These are phyloP conservation scores for Cepphus grylle DNA, from an alignment of 2,113 vertebrate species.

Conservation along the genomic window DNA sequence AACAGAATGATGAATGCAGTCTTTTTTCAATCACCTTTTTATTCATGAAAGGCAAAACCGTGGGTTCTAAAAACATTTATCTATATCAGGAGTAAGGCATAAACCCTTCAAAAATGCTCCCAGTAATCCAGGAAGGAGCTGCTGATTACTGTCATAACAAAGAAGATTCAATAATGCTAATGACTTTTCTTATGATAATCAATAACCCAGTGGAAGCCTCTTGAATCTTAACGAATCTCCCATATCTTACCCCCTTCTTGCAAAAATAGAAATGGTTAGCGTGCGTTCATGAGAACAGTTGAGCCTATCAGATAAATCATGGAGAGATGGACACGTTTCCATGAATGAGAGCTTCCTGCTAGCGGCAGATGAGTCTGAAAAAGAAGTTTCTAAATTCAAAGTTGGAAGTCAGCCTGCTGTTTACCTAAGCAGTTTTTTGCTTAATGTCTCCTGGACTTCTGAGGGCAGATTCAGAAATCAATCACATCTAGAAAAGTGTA, in stretches of 20 bases:
- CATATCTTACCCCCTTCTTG: not conserved
- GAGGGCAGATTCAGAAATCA: not conserved
- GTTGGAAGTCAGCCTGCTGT: not conserved
- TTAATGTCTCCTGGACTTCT: not conserved
- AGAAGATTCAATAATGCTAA: constrained; percentile 70
- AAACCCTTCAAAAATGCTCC: constrained; percentile 77
- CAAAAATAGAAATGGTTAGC: not conserved
- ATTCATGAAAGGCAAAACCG: constrained; percentile 78
- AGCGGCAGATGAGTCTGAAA: not conserved
- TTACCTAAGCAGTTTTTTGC: not conserved
- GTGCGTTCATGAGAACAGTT: not conserved
- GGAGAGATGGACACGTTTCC: not conserved
- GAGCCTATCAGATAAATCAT: not conserved
- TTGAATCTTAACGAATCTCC: constrained; percentile 56
- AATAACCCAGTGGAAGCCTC: constrained; percentile 51
- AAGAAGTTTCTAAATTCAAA: not conserved
- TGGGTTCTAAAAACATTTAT: constrained; percentile 77
- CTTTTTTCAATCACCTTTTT: constrained; percentile 80
- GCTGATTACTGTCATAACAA: constrained; percentile 78
- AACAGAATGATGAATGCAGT: constrained; percentile 78
- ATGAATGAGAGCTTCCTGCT: not conserved
- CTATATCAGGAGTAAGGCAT: constrained; percentile 78
- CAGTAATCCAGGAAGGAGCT: constrained; percentile 74
- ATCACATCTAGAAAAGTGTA: not conserved
- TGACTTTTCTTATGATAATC: constrained; percentile 73